Conservation (phyloP, 2,888 invertebrate species). For the Hedya salicella region DNA sequence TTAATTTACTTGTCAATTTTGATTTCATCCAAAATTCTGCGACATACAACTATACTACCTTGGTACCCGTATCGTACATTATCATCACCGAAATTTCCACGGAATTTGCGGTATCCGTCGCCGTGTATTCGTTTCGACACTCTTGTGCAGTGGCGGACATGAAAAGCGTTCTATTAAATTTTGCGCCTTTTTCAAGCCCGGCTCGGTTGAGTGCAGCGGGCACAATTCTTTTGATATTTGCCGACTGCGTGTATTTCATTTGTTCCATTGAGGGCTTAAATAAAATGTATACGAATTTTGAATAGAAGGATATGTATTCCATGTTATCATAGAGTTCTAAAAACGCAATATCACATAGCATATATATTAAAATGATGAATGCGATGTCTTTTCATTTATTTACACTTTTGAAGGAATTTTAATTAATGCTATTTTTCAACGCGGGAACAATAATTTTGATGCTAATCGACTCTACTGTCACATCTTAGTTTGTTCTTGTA, state of each 20-base stretch:
- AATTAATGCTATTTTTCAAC: too few species aligned
- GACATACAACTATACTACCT: not conserved
- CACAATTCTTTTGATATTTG: conserved; percentile 29
- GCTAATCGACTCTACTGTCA: too few species aligned
- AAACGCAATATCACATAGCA: too few species aligned
- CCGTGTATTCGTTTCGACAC: conserved; percentile 44
- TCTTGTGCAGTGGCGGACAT: conserved; percentile 44
- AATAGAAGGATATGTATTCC: too few species aligned
- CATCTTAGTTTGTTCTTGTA: too few species aligned
- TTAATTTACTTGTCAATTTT: too few species aligned
- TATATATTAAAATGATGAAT: too few species aligned
- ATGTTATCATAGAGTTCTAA: too few species aligned
- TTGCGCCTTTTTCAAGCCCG: conserved; percentile 30
- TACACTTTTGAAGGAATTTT: too few species aligned
- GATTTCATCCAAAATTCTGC: not conserved
- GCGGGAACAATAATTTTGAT: too few species aligned
- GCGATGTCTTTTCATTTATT: too few species aligned
- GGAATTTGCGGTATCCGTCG: conserved; percentile 48
- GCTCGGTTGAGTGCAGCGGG: conserved; percentile 32
- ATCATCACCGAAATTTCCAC: conserved; percentile 47
- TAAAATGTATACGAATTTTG: too few species aligned
- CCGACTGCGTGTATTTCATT: conserved; percentile 13
- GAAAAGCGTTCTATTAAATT: conserved; percentile 42
- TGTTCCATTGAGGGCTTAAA: conserved; percentile 8
- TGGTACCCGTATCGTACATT: conserved; percentile 31